These are phyloP conservation scores for Enteromius mattozi DNA, from an alignment of 2,797 vertebrate genomes.

Conservation along the genomic window DNA sequence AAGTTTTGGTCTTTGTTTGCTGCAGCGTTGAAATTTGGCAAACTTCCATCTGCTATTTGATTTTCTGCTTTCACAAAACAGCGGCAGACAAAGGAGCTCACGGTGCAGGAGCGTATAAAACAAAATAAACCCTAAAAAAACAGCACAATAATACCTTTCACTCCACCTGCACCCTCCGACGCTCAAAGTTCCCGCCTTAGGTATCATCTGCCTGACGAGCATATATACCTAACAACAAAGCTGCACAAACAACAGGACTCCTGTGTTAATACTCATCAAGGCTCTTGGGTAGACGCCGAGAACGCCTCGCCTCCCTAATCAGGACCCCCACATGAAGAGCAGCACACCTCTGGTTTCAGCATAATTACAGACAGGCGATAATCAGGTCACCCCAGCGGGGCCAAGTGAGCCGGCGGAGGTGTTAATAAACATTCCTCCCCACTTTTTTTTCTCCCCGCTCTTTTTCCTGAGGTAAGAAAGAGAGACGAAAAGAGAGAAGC, in stretches of 20 bases:
- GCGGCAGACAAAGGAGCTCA: slow-evolving; percentile 74
- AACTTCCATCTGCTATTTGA: slow-evolving; percentile 77
- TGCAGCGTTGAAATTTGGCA: slow-evolving; percentile 71
- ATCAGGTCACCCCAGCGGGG: slow-evolving; percentile 82
- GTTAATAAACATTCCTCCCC: slow-evolving; percentile 81
- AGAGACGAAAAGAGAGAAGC: slow-evolving; percentile 61
- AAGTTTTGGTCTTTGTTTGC: slow-evolving; percentile 56
- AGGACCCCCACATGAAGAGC: slow-evolving; percentile 57
- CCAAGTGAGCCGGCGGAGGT: slow-evolving; percentile 75
- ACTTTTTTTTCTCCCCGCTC: slow-evolving; percentile 74
- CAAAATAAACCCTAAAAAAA: slow-evolving; percentile 76
- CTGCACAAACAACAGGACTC: slow-evolving; percentile 51
- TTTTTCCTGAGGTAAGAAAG: slow-evolving; percentile 80
- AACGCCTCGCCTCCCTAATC: slow-evolving; percentile 59
- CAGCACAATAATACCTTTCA: slow-evolving; percentile 46
- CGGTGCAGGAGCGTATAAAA: slow-evolving; percentile 78
- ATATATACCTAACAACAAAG: slow-evolving; percentile 60
- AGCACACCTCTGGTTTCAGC: slow-evolving; percentile 73
- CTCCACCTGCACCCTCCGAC: slow-evolving; percentile 27
- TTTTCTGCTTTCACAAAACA: slow-evolving; percentile 76
- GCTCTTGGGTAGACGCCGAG: slow-evolving; percentile 58
- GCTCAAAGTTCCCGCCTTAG: slow-evolving; percentile 51
- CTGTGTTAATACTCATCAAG: slow-evolving; percentile 53
- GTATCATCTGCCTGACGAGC: slow-evolving; percentile 51
- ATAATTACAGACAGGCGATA: slow-evolving; percentile 83